phyloP scores from a whole-genome alignment of 2,113 vertebrate species.

The Tragelaphus buxtoni region DNA sequence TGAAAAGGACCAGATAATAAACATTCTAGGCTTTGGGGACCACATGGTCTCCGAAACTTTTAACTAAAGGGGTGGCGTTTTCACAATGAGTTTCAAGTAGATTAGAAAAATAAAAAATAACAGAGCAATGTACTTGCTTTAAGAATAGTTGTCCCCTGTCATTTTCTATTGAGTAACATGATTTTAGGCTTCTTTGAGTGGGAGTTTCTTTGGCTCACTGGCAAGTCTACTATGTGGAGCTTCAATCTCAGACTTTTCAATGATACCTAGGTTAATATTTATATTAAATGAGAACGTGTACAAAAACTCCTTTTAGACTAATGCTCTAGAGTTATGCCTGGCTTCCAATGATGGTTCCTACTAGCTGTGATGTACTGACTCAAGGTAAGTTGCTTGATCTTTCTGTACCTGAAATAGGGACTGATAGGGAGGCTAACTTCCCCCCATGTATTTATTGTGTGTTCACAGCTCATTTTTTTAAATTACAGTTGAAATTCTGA shows the following conservation, averaged over 20 bases:
- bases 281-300: background rate
- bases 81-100: background rate
- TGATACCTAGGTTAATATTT: background rate
- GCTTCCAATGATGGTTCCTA: background rate
- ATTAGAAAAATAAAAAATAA: background rate
- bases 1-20: background rate
- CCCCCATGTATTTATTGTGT: background rate
- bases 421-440: background rate
- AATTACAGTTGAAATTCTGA: background rate
- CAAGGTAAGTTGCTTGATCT: background rate
- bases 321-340: background rate
- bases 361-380: background rate
- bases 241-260: background rate
- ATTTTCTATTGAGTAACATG: background rate
- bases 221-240: background rate
- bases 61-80: background rate
- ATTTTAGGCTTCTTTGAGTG: background rate
- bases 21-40: conserved; percentile 14
- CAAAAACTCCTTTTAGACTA: background rate
- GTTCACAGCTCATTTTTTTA: background rate
- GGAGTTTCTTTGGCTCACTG: background rate
- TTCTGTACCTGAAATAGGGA: background rate
- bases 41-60: background rate
- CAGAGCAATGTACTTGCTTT: background rate
- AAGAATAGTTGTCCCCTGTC: background rate